A percentile compares a stretch with the other conserved stretches of the same genome.
Conservation (phyloP, 2,888 invertebrate species). For the Salticus scenicus region DNA sequence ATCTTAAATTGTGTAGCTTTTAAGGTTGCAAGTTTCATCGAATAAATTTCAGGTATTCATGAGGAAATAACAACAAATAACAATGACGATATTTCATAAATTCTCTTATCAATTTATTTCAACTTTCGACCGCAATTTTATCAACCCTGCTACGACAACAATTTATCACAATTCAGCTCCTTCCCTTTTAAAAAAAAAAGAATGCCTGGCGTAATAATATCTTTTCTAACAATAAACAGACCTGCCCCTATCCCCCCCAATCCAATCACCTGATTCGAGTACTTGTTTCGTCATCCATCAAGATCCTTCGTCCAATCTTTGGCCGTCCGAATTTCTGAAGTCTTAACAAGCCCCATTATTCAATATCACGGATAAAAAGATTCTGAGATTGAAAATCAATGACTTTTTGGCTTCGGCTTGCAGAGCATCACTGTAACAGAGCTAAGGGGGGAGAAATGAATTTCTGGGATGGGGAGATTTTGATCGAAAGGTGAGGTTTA, state of each 20-base stretch:
- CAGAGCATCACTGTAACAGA: not conserved
- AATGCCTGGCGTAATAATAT: not conserved
- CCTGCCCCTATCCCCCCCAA: not conserved
- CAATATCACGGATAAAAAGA: conserved; percentile 44
- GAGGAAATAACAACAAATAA: too few relatives aligned
- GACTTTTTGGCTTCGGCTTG: conserved; percentile 1
- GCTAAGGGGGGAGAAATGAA: conserved; percentile 5
- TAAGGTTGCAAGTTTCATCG: too few relatives aligned
- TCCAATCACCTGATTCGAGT: conserved; percentile 7
- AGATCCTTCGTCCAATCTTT: conserved; percentile 7
- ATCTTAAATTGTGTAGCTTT: too few relatives aligned
- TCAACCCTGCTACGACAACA: not conserved
- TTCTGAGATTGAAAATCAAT: conserved; percentile 56
- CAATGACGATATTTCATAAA: too few relatives aligned
- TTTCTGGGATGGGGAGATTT: conserved; percentile 9
- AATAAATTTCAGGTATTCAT: too few relatives aligned
- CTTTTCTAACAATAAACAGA: not conserved
- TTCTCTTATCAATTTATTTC: too few relatives aligned
- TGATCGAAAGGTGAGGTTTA: conserved; percentile 15
- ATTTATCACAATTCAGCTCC: not conserved
- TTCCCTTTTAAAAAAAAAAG: not conserved
- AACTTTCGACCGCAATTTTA: not conserved
- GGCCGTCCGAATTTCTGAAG: conserved; percentile 28
- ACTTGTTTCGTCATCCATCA: conserved; percentile 15
- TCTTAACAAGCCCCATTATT: conserved; percentile 66